These are phyloP conservation scores for Ramphastos sulfuratus DNA, from an alignment of 2,113 vertebrate species.

Conservation along the genomic window DNA sequence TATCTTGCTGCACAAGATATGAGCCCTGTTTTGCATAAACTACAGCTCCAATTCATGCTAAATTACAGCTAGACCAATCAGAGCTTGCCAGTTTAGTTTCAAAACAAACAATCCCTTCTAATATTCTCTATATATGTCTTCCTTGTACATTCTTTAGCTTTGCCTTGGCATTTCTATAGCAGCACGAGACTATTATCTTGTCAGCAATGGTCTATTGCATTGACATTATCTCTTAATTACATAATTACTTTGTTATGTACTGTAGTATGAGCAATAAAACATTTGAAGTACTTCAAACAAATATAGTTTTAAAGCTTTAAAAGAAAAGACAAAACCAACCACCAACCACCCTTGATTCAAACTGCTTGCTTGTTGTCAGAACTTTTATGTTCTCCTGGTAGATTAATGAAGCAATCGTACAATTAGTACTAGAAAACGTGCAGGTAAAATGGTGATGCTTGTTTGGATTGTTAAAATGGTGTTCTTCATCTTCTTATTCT, in stretches of 20 bases:
- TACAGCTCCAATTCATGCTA: neutral
- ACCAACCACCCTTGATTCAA: constrained; percentile 17
- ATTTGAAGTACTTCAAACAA: constrained; percentile 67
- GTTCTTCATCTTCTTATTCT: neutral
- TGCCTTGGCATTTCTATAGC: constrained; percentile 68
- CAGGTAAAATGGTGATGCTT: neutral
- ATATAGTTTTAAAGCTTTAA: constrained; percentile 58
- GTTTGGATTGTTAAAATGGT: neutral
- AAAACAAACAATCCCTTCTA: constrained; percentile 48
- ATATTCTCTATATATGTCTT: constrained; percentile 47
- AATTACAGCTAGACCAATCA: constrained; percentile 4
- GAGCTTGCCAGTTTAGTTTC: constrained; percentile 7
- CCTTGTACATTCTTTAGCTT: constrained; percentile 49
- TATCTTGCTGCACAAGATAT: neutral
- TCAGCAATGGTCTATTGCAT: constrained; percentile 73
- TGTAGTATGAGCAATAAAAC: constrained; percentile 70
- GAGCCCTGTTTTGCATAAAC: neutral
- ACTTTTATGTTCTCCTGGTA: neutral
- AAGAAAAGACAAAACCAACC: neutral
- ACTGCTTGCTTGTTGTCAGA: constrained; percentile 31
- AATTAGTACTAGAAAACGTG: constrained; percentile 18
- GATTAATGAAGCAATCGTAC: constrained; percentile 9
- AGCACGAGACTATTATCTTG: constrained; percentile 75
- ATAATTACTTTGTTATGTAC: constrained; percentile 76
- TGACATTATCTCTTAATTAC: constrained; percentile 81